phyloP scores from a whole-genome alignment of 2,113 vertebrate genomes.

The Chloebia gouldiae region DNA sequence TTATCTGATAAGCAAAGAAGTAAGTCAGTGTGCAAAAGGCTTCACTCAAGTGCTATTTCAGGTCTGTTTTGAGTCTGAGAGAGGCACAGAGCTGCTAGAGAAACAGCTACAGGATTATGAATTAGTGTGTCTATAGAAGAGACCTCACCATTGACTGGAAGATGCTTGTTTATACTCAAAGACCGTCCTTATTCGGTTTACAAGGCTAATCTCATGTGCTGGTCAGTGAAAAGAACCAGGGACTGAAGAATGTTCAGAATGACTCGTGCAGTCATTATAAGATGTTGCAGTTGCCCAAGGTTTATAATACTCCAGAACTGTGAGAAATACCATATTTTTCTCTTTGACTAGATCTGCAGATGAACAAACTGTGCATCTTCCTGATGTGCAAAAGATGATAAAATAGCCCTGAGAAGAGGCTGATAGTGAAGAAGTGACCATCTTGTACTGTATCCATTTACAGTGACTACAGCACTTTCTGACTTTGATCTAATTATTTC shows the following conservation, averaged over 20 bases:
- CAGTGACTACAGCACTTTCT: not conserved
- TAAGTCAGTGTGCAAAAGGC: not conserved
- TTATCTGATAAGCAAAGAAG: not conserved
- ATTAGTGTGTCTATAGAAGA: not conserved
- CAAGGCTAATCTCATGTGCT: not conserved
- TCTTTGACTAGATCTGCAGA: not conserved
- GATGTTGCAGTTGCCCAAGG: not conserved
- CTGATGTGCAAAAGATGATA: not conserved
- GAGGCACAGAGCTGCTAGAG: not conserved
- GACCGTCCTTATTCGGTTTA: not conserved
- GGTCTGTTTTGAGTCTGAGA: not conserved
- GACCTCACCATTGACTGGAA: not conserved
- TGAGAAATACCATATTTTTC: not conserved
- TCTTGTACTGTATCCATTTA: not conserved
- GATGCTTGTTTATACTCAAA: not conserved
- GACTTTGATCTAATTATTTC: not conserved
- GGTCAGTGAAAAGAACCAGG: not conserved
- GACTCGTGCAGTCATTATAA: accelerated
- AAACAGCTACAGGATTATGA: not conserved
- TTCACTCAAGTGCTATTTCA: not conserved
- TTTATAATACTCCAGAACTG: accelerated
- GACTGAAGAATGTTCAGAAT: not conserved
- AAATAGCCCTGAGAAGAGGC: not conserved
- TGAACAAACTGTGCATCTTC: not conserved
- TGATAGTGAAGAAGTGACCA: not conserved